Base-by-base conservation (phyloP, 1,140 invertebrate genomes). In the Heliconius hewitsoni region DNA sequence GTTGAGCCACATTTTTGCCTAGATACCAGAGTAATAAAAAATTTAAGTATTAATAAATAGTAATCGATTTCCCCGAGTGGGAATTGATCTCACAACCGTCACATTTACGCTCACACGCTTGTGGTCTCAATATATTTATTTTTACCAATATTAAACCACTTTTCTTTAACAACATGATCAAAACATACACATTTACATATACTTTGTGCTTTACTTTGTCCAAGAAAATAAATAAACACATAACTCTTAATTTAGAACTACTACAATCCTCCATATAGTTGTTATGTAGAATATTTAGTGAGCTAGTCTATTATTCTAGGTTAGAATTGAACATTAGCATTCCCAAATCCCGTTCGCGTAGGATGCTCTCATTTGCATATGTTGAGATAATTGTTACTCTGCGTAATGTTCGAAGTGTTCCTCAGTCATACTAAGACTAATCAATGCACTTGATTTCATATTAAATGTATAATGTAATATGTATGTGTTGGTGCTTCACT, bases 311-410 rank as follows among this genome's bases (percentile, higher is more conserved):
- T 66, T 66, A 66, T 66, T 66, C 60, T 66, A 66, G 60, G 60
- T 66, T 66, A 66, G 60, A 66, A 66, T 66, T 66, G 60, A 66
- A 66, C 27, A 66, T 66, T 66, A 66, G 60, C 60, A 66, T 66
- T 66, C 60, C 23, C 60, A 66, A 66, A 66, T 30, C 60, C 60
- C 60, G 60, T 66, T 34, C 60, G 60, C 60, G 60, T 66, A 66
- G 60, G 60, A 66, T 66, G 60, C 60, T 66, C 27, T 66, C n/a
- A 66, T 66, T 66, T 23, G 60, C 60, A 66, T 66, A 66, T 66
- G 60, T 66, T 27, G 60, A 66, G 60, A 66, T 66, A 66, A 66
- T 66, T 66, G 60, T 66, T 66, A 66, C 60, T 66, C 27, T 5
- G 23, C 60, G 60, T 66, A 66, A 66, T 66, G 60, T 30, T 66